Conservation (phyloP, 2,113 vertebrate genomes). For the Blennius ocellaris region DNA sequence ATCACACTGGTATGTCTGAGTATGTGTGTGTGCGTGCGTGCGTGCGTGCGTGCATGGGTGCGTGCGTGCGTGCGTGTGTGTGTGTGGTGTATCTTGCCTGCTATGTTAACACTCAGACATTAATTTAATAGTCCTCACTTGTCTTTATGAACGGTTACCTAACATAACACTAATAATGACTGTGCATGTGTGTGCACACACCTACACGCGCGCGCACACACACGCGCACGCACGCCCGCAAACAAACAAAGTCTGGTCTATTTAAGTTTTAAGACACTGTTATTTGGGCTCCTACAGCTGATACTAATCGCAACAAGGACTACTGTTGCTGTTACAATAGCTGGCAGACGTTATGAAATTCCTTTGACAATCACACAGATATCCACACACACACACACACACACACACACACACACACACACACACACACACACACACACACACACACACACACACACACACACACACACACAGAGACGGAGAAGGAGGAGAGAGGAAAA, state of each 20-base stretch:
- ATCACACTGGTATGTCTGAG: slow-evolving; percentile 44
- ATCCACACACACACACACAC: neutral
- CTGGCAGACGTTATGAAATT: slow-evolving; percentile 68
- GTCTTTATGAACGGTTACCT: slow-evolving; percentile 43
- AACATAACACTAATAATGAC: slow-evolving; percentile 35
- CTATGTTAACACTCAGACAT: slow-evolving; percentile 40
- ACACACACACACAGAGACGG: neutral
- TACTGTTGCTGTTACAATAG: slow-evolving; percentile 61
- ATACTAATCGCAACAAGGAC: slow-evolving; percentile 55
- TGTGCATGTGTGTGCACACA: neutral
- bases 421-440: too few relatives aligned
- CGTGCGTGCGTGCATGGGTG: slow-evolving; percentile 36
- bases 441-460: slow-evolving; percentile 17
- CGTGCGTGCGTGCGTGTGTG: slow-evolving; percentile 31
- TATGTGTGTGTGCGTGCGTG: slow-evolving; percentile 39
- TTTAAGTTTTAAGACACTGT: slow-evolving; percentile 51
- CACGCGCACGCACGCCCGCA: neutral
- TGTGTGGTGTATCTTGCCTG: slow-evolving; percentile 29
- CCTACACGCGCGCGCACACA: neutral
- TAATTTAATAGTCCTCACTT: slow-evolving; percentile 34
- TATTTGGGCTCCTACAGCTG: slow-evolving; percentile 42
- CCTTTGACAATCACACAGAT: slow-evolving; percentile 31
- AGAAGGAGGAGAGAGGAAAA: slow-evolving; percentile 44
- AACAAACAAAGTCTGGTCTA: slow-evolving; percentile 28
- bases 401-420: neutral